Evolutionary conservation across 2,797 vertebrate species (phyloP).

Genomic region (Channa striata): DNA sequence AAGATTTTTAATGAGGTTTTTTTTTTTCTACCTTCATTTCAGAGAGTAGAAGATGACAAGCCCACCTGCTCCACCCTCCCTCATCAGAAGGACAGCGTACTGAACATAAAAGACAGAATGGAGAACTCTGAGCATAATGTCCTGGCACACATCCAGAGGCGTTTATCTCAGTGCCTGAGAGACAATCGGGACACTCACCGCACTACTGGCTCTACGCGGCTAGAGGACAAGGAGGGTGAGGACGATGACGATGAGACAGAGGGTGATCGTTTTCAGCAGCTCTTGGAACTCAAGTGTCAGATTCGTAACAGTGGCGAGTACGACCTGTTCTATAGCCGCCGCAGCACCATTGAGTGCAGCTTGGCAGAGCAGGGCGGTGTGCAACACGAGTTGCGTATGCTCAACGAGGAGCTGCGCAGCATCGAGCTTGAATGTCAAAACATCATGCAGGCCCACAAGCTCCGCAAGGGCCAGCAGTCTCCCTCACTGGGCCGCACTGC

Average conservation of each 20-base stretch:
- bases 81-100: conserved; percentile 87
- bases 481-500: conserved; percentile 69
- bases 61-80: conserved; percentile 92
- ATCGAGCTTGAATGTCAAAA: conserved; percentile 97
- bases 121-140: conserved; percentile 91
- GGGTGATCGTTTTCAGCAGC: conserved; percentile 92
- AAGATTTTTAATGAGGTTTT: too few relatives aligned
- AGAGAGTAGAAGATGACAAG: conserved; percentile 90
- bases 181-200: conserved; percentile 81
- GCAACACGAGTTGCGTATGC: conserved; percentile 93
- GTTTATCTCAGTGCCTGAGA: conserved; percentile 81
- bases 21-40: conserved; percentile 67
- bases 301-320: conserved; percentile 94
- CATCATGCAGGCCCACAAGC: conserved; percentile 95
- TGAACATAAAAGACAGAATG: conserved; percentile 86
- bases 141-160: conserved; percentile 85
- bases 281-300: conserved; percentile 96
- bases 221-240: conserved; percentile 81
- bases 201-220: conserved; percentile 73
- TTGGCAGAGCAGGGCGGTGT: conserved; percentile 86
- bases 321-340: conserved; percentile 93
- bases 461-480: conserved; percentile 87
- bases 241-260: conserved; percentile 84
- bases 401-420: conserved; percentile 95
- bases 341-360: conserved; percentile 93